Base-by-base conservation (phyloP, 2,113 vertebrate species). In the Cephalopterus ornatus region DNA sequence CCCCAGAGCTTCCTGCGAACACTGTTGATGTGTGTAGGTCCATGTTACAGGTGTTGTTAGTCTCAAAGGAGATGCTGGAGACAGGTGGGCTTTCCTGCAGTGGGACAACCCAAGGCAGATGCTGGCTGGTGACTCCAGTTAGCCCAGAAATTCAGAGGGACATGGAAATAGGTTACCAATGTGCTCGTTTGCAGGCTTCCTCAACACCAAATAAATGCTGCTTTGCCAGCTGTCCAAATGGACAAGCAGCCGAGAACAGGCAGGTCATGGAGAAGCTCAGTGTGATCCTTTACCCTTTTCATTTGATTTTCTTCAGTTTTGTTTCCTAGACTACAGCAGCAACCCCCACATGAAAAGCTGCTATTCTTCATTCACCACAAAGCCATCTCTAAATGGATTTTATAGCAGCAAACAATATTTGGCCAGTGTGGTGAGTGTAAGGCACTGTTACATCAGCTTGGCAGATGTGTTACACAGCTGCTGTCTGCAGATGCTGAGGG, bases 401-500 rank as follows among this genome's bases (percentile, higher is more conserved):
- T 58, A 12, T 12, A 21, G 93, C 30, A 58, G 35, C 88, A 63
- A 87, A 62, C 88, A 87, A 3, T 46, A 18, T 59, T 65, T 72
- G 72, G 70, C 53, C 32, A 19, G 55, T 5, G 76, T 56, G 92
- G 33, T 12, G 67, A 68, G 70, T 9, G 18, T 44, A 42, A 73
- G 87, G 92, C 6, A 1, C 49, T 88, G 2, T 35, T 44, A 5
- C 11, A 3, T 83, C 39, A 33, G 32, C 90, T 35, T 72, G 80
- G 75, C 95, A 95, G 92, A 77, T 66, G 91, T 16, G 5, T 81
- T n/a, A 11, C 50, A 12, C 83, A 89, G 78, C 88, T 94, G 75
- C 89, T 87, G 86, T 46, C 84, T 81, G 88, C 94, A 58, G 35
- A 52, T 85, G 85, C 92, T 49, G 61, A 2, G 1, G 37, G 59